Evolutionary conservation across 2,113 vertebrate genomes (phyloP).

Genomic region (Strix aluco): DNA sequence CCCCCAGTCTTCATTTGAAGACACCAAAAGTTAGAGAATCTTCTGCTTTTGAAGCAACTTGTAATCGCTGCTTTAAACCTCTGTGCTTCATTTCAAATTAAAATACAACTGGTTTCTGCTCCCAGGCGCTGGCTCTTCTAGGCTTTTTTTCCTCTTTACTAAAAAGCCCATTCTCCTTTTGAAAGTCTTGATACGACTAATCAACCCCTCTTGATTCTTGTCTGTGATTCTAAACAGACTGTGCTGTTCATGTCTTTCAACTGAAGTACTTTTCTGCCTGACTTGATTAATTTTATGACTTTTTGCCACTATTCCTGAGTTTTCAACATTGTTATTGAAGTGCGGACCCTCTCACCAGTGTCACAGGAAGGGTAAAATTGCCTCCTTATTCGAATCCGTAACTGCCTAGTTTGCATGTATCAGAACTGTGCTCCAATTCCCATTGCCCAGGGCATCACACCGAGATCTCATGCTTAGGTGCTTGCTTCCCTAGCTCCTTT

Average conservation of each 20-base stretch:
- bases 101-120: conserved; percentile 23
- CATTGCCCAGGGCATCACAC: background rate
- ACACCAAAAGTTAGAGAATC: background rate
- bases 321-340: background rate
- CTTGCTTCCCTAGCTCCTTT: background rate
- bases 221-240: conserved; percentile 34
- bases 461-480: background rate
- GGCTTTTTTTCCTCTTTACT: background rate
- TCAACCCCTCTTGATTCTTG: conserved; percentile 47
- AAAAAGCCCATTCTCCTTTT: conserved; percentile 46
- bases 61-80: background rate
- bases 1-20: background rate
- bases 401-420: background rate
- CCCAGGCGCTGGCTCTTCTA: background rate
- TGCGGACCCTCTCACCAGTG: background rate
- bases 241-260: background rate
- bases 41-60: background rate
- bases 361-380: background rate
- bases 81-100: conserved; percentile 22
- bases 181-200: conserved; percentile 19
- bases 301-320: background rate
- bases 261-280: background rate
- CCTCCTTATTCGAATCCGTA: background rate
- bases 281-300: conserved; percentile 26
- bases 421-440: background rate